A percentile compares a stretch with the other conserved stretches of the same genome.
These are phyloP conservation scores for Cromileptes altivelis DNA, from an alignment of 2,113 vertebrate genomes.

Conservation along the genomic window DNA sequence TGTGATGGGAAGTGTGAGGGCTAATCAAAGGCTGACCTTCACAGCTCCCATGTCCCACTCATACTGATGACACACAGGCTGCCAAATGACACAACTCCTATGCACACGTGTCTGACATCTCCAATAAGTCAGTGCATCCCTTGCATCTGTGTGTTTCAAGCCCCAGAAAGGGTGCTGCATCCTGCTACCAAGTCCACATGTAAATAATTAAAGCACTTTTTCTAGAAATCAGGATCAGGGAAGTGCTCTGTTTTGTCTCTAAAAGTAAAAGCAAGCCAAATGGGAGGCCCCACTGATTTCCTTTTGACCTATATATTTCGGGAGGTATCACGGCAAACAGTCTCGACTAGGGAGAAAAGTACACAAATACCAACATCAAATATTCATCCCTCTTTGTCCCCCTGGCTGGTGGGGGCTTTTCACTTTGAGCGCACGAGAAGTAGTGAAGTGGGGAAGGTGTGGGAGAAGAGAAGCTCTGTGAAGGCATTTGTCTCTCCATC, in stretches of 20 bases:
- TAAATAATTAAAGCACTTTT: conserved; percentile 75
- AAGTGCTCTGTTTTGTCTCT: conserved; percentile 50
- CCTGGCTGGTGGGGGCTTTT: conserved; percentile 30
- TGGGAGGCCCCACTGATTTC: conserved; percentile 40
- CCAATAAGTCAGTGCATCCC: not conserved
- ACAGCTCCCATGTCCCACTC: conserved; percentile 8
- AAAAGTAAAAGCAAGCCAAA: conserved; percentile 51
- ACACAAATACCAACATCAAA: conserved; percentile 69
- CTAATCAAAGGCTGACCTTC: conserved; percentile 37
- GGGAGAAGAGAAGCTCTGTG: conserved; percentile 8
- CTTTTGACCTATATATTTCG: conserved; percentile 73
- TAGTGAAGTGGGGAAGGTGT: conserved; percentile 40
- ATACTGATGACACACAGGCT: conserved; percentile 30
- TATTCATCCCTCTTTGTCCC: conserved; percentile 70
- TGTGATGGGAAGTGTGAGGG: conserved; percentile 9
- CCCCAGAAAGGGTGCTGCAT: conserved; percentile 33
- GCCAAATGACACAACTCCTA: conserved; percentile 27
- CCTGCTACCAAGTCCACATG: conserved; percentile 32
- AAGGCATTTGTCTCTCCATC: conserved; percentile 45
- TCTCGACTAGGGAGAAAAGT: conserved; percentile 38
- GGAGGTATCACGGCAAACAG: conserved; percentile 47
- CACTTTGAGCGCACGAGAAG: conserved; percentile 37
- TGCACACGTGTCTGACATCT: conserved; percentile 13
- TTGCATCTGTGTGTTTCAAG: not conserved
- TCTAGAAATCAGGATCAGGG: conserved; percentile 56